A percentile compares a stretch with the other conserved stretches of the same genome.
Conservation (phyloP, 2,888 invertebrate genomes). For the Drosophila siamana region DNA sequence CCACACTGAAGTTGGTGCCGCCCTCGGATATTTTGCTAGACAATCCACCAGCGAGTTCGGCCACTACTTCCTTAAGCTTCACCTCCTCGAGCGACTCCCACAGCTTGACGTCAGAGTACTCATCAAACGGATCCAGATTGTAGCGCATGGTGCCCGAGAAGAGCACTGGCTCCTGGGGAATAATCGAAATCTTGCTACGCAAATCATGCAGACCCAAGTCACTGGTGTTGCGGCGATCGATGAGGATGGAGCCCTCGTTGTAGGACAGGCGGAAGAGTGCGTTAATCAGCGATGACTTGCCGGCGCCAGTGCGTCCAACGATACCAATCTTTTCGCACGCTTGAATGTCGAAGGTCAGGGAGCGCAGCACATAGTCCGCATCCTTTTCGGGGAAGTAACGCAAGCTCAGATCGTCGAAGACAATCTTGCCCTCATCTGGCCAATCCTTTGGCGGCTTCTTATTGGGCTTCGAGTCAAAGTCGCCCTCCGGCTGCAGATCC, state of each 20-base stretch:
- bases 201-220: constrained; percentile 91
- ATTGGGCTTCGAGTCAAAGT: constrained; percentile 89
- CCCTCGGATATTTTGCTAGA: constrained; percentile 91
- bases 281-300: constrained; percentile 89
- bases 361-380: constrained; percentile 91
- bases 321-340: constrained; percentile 90
- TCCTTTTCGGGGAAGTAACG: constrained; percentile 88
- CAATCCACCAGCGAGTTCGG: constrained; percentile 89
- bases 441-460: constrained; percentile 89
- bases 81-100: constrained; percentile 94
- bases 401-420: constrained; percentile 89
- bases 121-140: constrained; percentile 95
- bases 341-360: constrained; percentile 88
- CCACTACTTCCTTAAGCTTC: constrained; percentile 89
- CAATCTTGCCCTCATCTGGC: constrained; percentile 90
- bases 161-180: constrained; percentile 93
- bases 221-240: constrained; percentile 91
- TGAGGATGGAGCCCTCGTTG: constrained; percentile 91
- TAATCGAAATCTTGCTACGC: constrained; percentile 92
- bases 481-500: constrained; percentile 85
- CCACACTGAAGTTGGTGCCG: constrained; percentile 94
- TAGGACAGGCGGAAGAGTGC: constrained; percentile 92
- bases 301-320: constrained; percentile 91
- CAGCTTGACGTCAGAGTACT: constrained; percentile 91
- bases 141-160: constrained; percentile 95